These are phyloP conservation scores for Buteo buteo DNA, from an alignment of 2,113 vertebrate genomes.

Conservation along the genomic window DNA sequence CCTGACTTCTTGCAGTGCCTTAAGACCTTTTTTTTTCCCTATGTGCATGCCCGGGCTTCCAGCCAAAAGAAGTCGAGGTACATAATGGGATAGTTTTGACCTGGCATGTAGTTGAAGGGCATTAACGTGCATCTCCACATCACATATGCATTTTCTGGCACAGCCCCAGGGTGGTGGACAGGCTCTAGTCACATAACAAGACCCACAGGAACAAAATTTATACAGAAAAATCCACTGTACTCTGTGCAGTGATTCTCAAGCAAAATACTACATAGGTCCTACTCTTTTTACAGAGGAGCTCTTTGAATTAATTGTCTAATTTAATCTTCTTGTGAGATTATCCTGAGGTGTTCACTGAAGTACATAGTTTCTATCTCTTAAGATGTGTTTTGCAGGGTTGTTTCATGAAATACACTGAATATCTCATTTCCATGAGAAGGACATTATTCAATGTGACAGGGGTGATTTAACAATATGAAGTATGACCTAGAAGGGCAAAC, in stretches of 20 bases:
- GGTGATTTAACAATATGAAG: neutral
- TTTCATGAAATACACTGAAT: neutral
- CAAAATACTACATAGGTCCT: neutral
- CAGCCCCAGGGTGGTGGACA: neutral
- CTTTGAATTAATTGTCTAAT: neutral
- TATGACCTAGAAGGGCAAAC: neutral
- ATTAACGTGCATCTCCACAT: neutral
- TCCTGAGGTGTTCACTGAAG: neutral
- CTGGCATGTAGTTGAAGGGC: neutral
- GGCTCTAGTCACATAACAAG: neutral
- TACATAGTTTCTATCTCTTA: neutral
- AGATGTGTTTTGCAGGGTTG: neutral
- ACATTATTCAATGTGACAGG: neutral
- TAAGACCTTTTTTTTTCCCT: neutral
- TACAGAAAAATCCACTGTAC: neutral
- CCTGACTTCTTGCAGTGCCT: neutral
- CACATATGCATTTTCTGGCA: neutral
- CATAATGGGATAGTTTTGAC: neutral
- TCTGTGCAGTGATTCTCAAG: neutral
- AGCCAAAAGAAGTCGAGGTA: neutral
- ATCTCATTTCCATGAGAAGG: neutral
- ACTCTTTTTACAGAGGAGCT: neutral
- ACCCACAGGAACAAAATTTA: neutral
- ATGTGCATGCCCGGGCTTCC: neutral
- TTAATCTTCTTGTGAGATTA: neutral